Conservation (phyloP, 2,113 vertebrate genomes). For the Hippopotamus amphibius region DNA sequence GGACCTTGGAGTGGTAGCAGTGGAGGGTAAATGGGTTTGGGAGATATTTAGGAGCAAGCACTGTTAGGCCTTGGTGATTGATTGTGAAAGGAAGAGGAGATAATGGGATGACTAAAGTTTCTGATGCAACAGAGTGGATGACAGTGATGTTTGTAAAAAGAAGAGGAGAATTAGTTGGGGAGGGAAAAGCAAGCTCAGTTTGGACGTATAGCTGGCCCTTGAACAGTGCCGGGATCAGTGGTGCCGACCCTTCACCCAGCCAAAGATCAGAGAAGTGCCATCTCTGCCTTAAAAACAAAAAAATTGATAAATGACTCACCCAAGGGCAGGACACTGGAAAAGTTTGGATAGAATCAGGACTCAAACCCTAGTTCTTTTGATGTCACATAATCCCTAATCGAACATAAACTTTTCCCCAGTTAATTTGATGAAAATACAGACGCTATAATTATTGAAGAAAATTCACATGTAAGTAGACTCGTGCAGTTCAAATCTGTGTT, state of each 20-base stretch:
- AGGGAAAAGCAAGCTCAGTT: neutral
- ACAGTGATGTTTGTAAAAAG: neutral
- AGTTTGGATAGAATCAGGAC: neutral
- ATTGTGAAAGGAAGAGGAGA: neutral
- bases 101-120: neutral
- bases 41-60: neutral
- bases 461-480: neutral
- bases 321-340: neutral
- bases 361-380: neutral
- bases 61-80: neutral
- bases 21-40: neutral
- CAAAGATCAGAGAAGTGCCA: neutral
- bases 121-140: neutral
- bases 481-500: neutral
- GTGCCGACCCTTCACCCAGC: neutral
- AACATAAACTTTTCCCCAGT: neutral
- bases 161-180: neutral
- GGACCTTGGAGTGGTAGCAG: neutral
- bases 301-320: neutral
- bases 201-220: neutral
- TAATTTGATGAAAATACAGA: neutral
- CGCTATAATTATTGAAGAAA: neutral
- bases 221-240: neutral
- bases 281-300: neutral
- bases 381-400: neutral